phyloP scores from a whole-genome alignment of 1,140 invertebrate genomes.

The Drosophila lowei region DNA sequence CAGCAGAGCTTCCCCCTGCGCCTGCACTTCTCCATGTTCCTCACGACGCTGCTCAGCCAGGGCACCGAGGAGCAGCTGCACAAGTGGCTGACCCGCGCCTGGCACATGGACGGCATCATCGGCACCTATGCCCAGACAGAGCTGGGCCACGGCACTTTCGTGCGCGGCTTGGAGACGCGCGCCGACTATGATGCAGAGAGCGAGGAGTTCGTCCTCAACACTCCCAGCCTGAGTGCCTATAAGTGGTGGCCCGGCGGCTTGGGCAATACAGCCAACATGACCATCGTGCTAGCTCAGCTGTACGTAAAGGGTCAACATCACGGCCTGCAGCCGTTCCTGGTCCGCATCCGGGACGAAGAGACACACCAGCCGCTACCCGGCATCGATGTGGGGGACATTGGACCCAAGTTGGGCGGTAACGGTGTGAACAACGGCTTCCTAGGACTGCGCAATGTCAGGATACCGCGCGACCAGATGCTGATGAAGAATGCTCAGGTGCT shows the following conservation, averaged over 20 bases:
- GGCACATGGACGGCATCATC: constrained; percentile 90
- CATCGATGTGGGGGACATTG: constrained; percentile 96
- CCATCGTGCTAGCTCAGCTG: constrained; percentile 94
- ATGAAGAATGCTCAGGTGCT: constrained; percentile 96
- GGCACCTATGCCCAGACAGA: constrained; percentile 98
- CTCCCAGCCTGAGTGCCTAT: constrained; percentile 93
- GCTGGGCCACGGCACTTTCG: constrained; percentile 96
- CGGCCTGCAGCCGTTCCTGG: constrained; percentile 96
- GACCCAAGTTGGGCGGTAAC: constrained; percentile 95
- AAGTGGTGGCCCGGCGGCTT: constrained; percentile 93
- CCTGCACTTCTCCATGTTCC: constrained; percentile 96
- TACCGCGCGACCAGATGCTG: constrained; percentile 94
- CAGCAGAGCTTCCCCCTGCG: constrained; percentile 91
- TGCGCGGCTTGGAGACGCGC: constrained; percentile 95
- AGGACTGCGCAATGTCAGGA: constrained; percentile 92
- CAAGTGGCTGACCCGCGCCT: constrained; percentile 92
- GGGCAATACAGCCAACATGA: constrained; percentile 96
- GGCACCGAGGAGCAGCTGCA: constrained; percentile 92
- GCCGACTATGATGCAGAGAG: constrained; percentile 93
- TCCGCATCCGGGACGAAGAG: constrained; percentile 93
- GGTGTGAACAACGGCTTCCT: constrained; percentile 96
- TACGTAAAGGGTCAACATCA: constrained; percentile 91
- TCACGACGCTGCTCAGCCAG: constrained; percentile 94
- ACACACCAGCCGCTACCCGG: constrained; percentile 93
- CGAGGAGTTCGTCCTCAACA: constrained; percentile 94